These are phyloP conservation scores for Alcis repandata DNA, from an alignment of 2,888 invertebrate species.

Conservation along the genomic window DNA sequence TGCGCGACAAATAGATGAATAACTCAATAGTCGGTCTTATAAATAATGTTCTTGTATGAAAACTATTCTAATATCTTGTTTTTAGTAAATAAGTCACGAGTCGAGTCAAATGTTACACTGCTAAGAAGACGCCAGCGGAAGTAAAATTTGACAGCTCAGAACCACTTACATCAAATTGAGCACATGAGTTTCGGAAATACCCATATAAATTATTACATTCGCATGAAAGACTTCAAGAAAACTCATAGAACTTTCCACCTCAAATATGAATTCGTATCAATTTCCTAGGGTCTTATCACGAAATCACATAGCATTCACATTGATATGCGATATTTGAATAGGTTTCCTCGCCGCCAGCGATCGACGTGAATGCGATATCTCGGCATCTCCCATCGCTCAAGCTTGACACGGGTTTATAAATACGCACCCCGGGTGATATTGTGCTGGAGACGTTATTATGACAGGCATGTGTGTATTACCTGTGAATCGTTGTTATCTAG, in stretches of 20 bases:
- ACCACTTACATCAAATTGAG: too few relatives aligned
- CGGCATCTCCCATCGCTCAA: slow-evolving; percentile 45
- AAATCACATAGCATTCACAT: slow-evolving; percentile 31
- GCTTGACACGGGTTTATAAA: slow-evolving; percentile 66
- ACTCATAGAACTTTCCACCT: neutral
- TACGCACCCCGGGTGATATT: slow-evolving; percentile 47
- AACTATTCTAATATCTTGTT: too few relatives aligned
- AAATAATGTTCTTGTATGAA: too few relatives aligned
- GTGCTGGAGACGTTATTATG: slow-evolving; percentile 42
- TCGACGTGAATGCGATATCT: slow-evolving; percentile 62
- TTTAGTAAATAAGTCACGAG: too few relatives aligned
- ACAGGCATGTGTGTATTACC: slow-evolving; percentile 19
- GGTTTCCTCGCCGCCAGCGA: slow-evolving; percentile 51
- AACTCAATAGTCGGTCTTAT: too few relatives aligned
- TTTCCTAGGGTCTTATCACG: slow-evolving; percentile 2
- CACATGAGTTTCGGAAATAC: neutral
- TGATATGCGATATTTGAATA: slow-evolving; percentile 47
- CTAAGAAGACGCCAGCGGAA: too few relatives aligned
- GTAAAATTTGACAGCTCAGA: too few relatives aligned
- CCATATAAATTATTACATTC: neutral
- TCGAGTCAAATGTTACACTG: too few relatives aligned
- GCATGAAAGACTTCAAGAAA: neutral
- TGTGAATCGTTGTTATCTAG: slow-evolving; percentile 29
- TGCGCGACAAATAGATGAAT: too few relatives aligned
- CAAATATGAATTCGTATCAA: neutral